phyloP scores from a whole-genome alignment of 2,113 vertebrate species.

The Dicaeum eximium region DNA sequence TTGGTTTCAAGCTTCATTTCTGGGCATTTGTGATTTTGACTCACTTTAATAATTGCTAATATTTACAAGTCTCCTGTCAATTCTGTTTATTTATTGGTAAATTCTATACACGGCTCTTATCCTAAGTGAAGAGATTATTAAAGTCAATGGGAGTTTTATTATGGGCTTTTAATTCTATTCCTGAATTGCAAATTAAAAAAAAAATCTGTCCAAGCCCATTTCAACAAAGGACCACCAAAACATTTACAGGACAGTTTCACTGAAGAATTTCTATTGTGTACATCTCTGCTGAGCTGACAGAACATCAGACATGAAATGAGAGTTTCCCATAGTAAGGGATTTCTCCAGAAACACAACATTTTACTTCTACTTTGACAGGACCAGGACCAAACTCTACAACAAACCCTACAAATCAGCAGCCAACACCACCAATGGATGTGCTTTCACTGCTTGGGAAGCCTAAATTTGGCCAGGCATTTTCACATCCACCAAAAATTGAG shows the following conservation, averaged over 20 bases:
- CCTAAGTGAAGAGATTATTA: neutral
- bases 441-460: neutral
- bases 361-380: neutral
- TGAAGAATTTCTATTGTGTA: neutral
- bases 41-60: neutral
- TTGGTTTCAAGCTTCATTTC: neutral
- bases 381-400: neutral
- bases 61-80: neutral
- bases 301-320: neutral
- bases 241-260: neutral
- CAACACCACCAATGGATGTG: neutral
- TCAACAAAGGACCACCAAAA: neutral
- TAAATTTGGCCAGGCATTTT: neutral
- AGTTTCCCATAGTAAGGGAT: neutral
- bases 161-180: neutral
- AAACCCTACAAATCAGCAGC: neutral
- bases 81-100: neutral
- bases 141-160: neutral
- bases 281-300: neutral
- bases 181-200: neutral
- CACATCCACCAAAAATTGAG: neutral
- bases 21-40: neutral
- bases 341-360: neutral
- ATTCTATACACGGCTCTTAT: neutral
- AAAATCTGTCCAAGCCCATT: neutral